Evolutionary conservation across 2,113 vertebrate species (phyloP).

Genomic region (Gnathonemus longibarbis): DNA sequence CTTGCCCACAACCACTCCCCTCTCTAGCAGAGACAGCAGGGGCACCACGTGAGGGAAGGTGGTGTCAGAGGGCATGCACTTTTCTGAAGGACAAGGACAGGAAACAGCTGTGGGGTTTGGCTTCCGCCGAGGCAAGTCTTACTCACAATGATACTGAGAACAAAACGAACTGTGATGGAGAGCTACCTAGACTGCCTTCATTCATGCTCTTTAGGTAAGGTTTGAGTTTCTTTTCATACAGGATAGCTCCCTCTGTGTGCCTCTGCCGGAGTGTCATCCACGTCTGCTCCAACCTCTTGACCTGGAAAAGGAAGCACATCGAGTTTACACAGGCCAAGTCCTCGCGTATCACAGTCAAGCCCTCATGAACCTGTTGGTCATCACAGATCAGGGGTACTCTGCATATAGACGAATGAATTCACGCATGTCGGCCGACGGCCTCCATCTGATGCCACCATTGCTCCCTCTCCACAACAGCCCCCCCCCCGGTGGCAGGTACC

Average conservation of each 20-base stretch:
- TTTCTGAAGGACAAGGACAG: slow-evolving; percentile 59
- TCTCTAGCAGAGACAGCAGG: slow-evolving; percentile 80
- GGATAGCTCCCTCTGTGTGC: slow-evolving; percentile 84
- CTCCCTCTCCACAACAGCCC: not conserved
- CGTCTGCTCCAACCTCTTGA: slow-evolving; percentile 83
- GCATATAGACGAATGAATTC: not conserved
- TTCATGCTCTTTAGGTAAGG: slow-evolving; percentile 84
- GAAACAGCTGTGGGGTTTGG: not conserved
- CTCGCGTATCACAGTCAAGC: not conserved
- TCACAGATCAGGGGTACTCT: not conserved
- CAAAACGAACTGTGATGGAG: not conserved
- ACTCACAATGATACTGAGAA: not conserved
- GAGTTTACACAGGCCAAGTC: not conserved
- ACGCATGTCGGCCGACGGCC: not conserved
- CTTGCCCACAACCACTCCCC: slow-evolving; percentile 56
- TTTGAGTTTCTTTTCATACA: slow-evolving; percentile 89
- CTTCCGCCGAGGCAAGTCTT: not conserved
- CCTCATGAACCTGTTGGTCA: not conserved
- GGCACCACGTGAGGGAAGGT: slow-evolving; percentile 84
- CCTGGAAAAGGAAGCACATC: slow-evolving; percentile 51
- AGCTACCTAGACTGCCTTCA: slow-evolving; percentile 77
- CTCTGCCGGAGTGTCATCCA: slow-evolving; percentile 81
- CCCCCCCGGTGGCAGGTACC: slow-evolving; percentile 57
- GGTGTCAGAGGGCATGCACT: slow-evolving; percentile 69
- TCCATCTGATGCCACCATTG: not conserved